Percentiles rank a stretch among this genome's conserved stretches.
Conservation (phyloP, 1,140 invertebrate species). For the Homalodisca vitripennis region DNA sequence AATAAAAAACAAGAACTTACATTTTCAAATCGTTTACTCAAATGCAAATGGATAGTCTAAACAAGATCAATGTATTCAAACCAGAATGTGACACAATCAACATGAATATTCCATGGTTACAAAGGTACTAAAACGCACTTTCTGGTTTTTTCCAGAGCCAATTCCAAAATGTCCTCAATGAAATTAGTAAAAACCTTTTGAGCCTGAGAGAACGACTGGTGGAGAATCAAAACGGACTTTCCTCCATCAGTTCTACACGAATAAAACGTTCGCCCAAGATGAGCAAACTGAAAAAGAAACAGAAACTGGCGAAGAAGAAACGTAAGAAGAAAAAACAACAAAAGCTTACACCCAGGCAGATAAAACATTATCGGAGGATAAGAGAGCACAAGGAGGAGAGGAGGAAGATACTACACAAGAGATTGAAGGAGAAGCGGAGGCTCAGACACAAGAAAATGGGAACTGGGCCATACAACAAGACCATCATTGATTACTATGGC, state of each 20-base stretch:
- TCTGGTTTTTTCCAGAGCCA: constrained; percentile 14
- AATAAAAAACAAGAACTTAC: no score
- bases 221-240: not conserved
- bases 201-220: not conserved
- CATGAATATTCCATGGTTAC: no score
- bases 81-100: no score
- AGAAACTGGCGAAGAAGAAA: constrained; percentile 4
- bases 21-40: no score
- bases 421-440: not conserved
- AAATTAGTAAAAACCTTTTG: not conserved
- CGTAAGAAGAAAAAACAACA: constrained; percentile 1
- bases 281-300: constrained; percentile 11
- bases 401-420: not conserved
- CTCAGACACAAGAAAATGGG: constrained; percentile 8
- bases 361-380: not conserved
- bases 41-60: no score
- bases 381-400: not conserved
- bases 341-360: not conserved
- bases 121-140: no score
- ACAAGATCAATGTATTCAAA: no score
- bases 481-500: constrained; percentile 2
- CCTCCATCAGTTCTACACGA: not conserved
- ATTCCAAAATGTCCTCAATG: not conserved
- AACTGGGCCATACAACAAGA: constrained; percentile 4
- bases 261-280: not conserved